Base-by-base conservation (phyloP, 1,140 invertebrate species). In the Drosophila arawakana region DNA sequence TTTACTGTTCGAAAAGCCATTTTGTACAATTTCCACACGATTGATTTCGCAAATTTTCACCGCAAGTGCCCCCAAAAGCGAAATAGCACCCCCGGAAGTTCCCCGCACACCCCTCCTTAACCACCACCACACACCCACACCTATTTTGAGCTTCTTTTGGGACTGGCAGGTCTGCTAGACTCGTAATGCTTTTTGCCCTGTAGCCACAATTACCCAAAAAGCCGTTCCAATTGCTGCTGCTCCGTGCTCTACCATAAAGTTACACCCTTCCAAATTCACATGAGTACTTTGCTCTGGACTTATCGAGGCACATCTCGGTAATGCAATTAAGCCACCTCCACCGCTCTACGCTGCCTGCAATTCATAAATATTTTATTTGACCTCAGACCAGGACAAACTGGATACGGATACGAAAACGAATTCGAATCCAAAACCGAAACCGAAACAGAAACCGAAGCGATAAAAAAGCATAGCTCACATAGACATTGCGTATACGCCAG, bases 281-380 rank as follows among this genome's bases (percentile, higher is more conserved):
- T 58, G 55, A 50, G 41, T 59, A 68, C 63, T 66, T 66, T 57
- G 25, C 66, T 71, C 76, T 73, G 74, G 69, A 65, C 77, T 80
- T 84, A 85, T 84, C 70, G 77, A 68, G 52, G 69, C 54, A 70
- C 61, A 85, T 73, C 80, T 78, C 77, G 60, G 73, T 86, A 86
- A 86, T 88, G 82, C 82, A 86, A 86, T 86, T 86, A 86, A 86
- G 81, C 78, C 66, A 73, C 80, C 35, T 10, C 41, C 41, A 5
- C n/a, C n/a, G 13, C 41, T 74, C 66, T 80, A 69, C 83, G 71
- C 77, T 46, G 76, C 68, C 39, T 79, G 84, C 78, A 88, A 88
- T 88, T 88, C 80, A 88, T 88, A 88, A 88, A 88, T 88, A 88
- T 88, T 88, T 88, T 88, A 88, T 88, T 89, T 89, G 77, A 69